A percentile compares a stretch with the other conserved stretches of the same genome.
These are phyloP conservation scores for Maccullochella peelii DNA, from an alignment of 2,113 vertebrate genomes.

Conservation along the genomic window DNA sequence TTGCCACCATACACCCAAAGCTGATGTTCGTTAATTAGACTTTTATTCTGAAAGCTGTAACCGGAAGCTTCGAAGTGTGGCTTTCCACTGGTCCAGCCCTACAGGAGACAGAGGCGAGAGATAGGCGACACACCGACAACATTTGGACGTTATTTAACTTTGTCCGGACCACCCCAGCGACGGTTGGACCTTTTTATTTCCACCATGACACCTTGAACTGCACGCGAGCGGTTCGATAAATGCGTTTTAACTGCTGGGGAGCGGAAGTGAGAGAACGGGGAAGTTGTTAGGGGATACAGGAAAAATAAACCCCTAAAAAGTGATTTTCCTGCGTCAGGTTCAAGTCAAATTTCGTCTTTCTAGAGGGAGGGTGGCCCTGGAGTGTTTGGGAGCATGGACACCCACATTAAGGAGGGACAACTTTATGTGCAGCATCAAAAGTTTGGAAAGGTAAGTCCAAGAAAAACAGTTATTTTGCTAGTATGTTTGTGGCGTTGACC, in stretches of 20 bases:
- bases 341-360: conserved; percentile 28
- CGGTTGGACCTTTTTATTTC: not conserved
- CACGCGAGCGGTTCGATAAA: not conserved
- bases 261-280: conserved; percentile 74
- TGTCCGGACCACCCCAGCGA: conserved; percentile 12
- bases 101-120: conserved; percentile 53
- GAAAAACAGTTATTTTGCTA: not conserved
- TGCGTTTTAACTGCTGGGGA: conserved; percentile 21
- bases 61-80: not conserved
- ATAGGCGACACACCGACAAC: conserved; percentile 23
- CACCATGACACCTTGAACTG: conserved; percentile 32
- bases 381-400: conserved; percentile 78
- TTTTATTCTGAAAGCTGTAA: conserved; percentile 56
- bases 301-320: conserved; percentile 56
- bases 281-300: conserved; percentile 68
- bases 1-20: not conserved
- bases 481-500: conserved; percentile 3
- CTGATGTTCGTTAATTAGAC: not conserved
- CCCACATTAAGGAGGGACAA: conserved; percentile 86
- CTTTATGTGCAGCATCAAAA: conserved; percentile 87
- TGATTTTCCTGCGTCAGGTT: conserved; percentile 53
- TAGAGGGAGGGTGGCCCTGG: conserved; percentile 12
- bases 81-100: conserved; percentile 19
- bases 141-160: conserved; percentile 8
- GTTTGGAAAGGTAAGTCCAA: conserved; percentile 85